Conservation (phyloP, 2,797 vertebrate genomes). For the Pangasius mekongensis region DNA sequence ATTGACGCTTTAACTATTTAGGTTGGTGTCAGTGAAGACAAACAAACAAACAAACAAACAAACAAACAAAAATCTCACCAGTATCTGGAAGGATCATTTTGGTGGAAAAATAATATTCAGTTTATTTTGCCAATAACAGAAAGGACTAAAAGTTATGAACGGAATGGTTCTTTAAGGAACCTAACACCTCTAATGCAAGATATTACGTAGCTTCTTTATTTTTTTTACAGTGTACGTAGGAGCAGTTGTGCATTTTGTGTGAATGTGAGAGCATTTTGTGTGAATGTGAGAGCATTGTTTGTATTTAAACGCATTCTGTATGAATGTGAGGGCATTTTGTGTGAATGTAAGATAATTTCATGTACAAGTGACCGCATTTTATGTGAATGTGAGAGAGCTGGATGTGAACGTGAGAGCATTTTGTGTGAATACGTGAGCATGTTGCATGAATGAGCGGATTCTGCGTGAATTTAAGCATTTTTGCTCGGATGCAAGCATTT, state of each 20-base stretch:
- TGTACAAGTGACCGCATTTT: neutral
- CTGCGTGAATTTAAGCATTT: neutral
- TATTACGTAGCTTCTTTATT: too few species aligned
- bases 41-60: too few species aligned
- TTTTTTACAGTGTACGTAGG: too few species aligned
- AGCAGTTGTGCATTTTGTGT: neutral
- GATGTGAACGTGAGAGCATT: neutral
- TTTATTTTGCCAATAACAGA: too few species aligned
- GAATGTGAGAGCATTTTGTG: neutral
- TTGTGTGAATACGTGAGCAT: neutral
- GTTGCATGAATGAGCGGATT: too few species aligned
- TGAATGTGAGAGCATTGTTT: neutral
- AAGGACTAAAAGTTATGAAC: too few species aligned
- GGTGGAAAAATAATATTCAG: too few species aligned
- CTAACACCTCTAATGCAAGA: too few species aligned
- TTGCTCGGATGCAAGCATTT: neutral
- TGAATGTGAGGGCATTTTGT: neutral
- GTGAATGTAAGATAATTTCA: neutral
- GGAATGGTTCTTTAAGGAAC: too few species aligned
- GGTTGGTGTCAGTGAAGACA: neutral
- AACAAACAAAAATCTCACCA: too few species aligned
- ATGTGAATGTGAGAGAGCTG: neutral
- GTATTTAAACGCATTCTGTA: too few species aligned
- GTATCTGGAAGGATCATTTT: too few species aligned
- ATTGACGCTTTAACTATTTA: neutral